phyloP scores from a whole-genome alignment of 2,797 vertebrate genomes.

The Sebastes alutus region DNA sequence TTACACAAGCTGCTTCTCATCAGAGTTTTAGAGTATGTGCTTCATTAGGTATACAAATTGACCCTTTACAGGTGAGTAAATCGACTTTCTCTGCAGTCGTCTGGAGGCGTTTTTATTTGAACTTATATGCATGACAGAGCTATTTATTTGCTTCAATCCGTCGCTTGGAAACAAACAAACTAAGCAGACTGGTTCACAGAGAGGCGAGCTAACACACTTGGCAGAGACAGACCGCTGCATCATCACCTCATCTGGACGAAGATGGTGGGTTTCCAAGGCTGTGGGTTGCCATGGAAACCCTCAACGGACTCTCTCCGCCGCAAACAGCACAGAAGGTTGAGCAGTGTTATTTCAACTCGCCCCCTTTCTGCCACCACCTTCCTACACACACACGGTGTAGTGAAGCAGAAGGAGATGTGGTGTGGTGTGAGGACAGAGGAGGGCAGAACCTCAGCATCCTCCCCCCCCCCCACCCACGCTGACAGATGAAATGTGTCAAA shows the following conservation, averaged over 20 bases:
- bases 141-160: background rate
- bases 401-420: slow-evolving; percentile 33
- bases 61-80: slow-evolving; percentile 40
- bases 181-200: slow-evolving; percentile 23
- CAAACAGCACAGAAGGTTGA: slow-evolving; percentile 66
- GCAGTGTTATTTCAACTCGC: slow-evolving; percentile 54
- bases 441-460: slow-evolving; percentile 3
- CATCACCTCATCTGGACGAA: slow-evolving; percentile 70
- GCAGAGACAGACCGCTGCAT: slow-evolving; percentile 51
- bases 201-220: slow-evolving; percentile 32
- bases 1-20: slow-evolving; percentile 19
- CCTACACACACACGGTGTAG: background rate
- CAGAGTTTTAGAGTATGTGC: slow-evolving; percentile 21
- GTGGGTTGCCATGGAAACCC: slow-evolving; percentile 76
- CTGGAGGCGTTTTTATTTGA: background rate
- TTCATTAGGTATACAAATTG: slow-evolving; percentile 4
- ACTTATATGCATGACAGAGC: background rate
- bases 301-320: slow-evolving; percentile 48
- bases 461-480: background rate
- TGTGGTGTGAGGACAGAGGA: slow-evolving; percentile 5
- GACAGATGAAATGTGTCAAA: slow-evolving; percentile 18
- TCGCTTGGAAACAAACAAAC: slow-evolving; percentile 39
- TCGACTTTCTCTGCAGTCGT: background rate
- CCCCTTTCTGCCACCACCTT: slow-evolving; percentile 19
- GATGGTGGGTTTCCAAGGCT: slow-evolving; percentile 69